Evolutionary conservation across 92 coral and sea anemone genomes (phyloP).

Genomic region (Chrysogorgia sp.): DNA sequence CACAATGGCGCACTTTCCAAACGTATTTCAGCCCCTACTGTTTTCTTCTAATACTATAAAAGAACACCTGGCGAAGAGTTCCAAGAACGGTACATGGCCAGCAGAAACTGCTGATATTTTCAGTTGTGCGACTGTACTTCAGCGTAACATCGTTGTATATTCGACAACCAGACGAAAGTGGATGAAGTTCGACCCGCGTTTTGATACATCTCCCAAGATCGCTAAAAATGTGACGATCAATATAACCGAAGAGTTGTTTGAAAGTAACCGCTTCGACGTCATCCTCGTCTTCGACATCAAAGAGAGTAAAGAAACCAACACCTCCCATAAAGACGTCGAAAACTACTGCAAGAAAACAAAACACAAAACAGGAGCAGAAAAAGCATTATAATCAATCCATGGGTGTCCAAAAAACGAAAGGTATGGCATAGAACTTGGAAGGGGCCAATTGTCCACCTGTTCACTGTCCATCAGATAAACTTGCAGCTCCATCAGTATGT

Average conservation of each 20-base stretch:
- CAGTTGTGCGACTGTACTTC: conserved; percentile 67
- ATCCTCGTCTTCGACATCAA: no score
- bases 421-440: no score
- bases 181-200: conserved; percentile 52
- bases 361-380: neutral
- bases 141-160: conserved; percentile 47
- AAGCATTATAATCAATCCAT: no score
- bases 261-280: no score
- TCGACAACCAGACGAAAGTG: conserved; percentile 46
- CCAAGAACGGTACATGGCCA: conserved; percentile 56
- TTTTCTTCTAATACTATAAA: neutral
- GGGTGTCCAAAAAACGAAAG: no score
- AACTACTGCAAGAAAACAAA: conserved; percentile 2
- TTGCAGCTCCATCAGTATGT: no score
- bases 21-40: neutral
- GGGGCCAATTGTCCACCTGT: no score
- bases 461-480: no score
- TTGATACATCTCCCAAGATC: conserved; percentile 15
- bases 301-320: no score
- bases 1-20: no score
- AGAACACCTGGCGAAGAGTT: neutral
- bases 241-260: no score
- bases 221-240: conserved; percentile 1
- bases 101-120: conserved; percentile 72
- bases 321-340: neutral